Evolutionary conservation across 2,797 vertebrate genomes (phyloP).

Genomic region (Pangasius macronema): DNA sequence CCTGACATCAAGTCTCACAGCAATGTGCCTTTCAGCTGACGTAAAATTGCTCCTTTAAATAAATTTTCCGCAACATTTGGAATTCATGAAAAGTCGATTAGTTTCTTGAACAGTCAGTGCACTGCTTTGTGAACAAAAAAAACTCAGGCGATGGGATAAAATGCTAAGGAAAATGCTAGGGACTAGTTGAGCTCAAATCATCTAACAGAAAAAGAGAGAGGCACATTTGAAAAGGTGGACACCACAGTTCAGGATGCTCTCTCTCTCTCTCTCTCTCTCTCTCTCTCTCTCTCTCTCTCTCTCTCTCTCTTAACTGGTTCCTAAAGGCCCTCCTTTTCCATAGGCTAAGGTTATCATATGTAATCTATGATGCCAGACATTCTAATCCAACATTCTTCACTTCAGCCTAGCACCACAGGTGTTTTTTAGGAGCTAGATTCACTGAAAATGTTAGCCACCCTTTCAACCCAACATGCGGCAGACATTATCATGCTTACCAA

Average conservation of each 20-base stretch:
- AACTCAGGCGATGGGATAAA: not conserved
- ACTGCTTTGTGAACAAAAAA: not conserved
- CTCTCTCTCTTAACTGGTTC: not conserved
- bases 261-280: too few species aligned
- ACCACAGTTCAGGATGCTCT: not conserved
- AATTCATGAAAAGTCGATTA: not conserved
- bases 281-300: too few species aligned
- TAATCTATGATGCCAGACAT: not conserved
- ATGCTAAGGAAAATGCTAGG: not conserved
- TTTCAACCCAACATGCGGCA: not conserved
- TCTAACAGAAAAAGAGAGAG: not conserved
- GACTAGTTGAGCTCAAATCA: not conserved
- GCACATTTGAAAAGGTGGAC: not conserved
- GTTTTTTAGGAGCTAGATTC: not conserved
- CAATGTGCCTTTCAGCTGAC: not conserved
- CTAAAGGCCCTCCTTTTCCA: not conserved
- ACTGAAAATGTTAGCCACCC: not conserved
- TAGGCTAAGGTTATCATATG: not conserved
- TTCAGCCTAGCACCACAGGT: not conserved
- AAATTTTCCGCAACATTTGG: not conserved
- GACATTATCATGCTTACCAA: not conserved
- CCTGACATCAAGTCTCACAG: not conserved
- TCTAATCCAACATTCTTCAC: not conserved
- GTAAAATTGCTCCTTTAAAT: not conserved
- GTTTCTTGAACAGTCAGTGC: not conserved